These are phyloP conservation scores for Onychorhynchus coronatus DNA, from an alignment of 2,113 vertebrate genomes.

Conservation along the genomic window DNA sequence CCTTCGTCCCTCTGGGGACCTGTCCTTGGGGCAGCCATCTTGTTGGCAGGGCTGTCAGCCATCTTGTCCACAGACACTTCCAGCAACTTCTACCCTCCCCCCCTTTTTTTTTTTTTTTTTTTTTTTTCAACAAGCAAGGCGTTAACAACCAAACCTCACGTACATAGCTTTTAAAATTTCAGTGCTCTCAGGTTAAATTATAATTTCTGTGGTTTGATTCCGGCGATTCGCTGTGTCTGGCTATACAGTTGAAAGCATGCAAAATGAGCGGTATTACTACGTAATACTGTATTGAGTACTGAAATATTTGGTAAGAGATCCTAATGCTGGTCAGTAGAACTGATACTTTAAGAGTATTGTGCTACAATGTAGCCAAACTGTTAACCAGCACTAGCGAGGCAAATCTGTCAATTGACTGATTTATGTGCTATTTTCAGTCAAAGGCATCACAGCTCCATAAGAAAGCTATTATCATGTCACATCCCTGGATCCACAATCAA, in stretches of 20 bases:
- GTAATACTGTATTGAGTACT: accelerated
- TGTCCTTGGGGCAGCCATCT: constrained; percentile 55
- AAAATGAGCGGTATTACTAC: not conserved
- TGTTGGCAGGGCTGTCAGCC: constrained; percentile 17
- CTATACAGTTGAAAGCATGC: not conserved
- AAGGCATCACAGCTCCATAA: not conserved
- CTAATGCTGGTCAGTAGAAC: not conserved
- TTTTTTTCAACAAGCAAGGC: not conserved
- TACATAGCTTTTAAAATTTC: accelerated
- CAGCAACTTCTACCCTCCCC: not conserved
- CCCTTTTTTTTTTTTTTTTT: not conserved
- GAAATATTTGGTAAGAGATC: not conserved
- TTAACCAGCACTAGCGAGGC: not conserved
- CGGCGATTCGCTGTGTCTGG: not conserved
- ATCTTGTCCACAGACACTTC: constrained; percentile 33
- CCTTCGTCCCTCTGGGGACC: not conserved
- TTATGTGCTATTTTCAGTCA: not conserved
- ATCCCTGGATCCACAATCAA: not conserved
- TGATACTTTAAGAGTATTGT: accelerated
- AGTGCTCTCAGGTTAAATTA: not conserved
- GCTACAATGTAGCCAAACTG: not conserved
- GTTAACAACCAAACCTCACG: not conserved
- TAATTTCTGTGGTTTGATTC: not conserved
- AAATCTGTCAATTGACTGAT: accelerated
- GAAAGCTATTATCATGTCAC: not conserved